Evolutionary conservation across 2,113 vertebrate genomes (phyloP).

Genomic region (Myotis brandtii): DNA sequence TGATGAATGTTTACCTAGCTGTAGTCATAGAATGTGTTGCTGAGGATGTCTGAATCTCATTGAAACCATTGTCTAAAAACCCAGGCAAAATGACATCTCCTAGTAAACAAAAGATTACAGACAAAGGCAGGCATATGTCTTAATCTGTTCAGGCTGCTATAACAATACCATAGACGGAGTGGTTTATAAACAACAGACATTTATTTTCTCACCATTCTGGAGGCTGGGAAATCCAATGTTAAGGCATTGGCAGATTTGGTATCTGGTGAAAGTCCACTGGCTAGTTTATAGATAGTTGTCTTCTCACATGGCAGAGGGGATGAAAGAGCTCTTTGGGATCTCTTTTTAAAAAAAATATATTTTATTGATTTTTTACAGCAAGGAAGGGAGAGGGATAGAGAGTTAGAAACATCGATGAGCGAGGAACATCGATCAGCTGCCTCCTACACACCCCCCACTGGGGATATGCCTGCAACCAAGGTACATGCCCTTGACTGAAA

Average conservation of each 20-base stretch:
- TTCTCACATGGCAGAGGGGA: background rate
- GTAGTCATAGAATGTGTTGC: background rate
- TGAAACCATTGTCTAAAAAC: background rate
- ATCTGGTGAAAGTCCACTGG: background rate
- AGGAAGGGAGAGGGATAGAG: too few relatives aligned
- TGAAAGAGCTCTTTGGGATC: background rate
- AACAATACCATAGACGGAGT: background rate
- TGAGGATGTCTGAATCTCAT: background rate
- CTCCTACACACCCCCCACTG: too few relatives aligned
- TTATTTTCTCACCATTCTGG: background rate
- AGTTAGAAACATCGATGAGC: too few relatives aligned
- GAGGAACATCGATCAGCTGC: too few relatives aligned
- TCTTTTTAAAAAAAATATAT: too few relatives aligned
- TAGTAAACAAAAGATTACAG: constrained; percentile 20
- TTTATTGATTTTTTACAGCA: too few relatives aligned
- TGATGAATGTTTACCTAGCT: background rate
- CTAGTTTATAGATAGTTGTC: background rate
- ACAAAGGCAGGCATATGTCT: background rate
- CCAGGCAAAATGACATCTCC: background rate
- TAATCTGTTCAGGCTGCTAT: background rate
- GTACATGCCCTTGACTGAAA: too few relatives aligned
- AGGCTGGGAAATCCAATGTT: background rate
- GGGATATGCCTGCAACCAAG: too few relatives aligned
- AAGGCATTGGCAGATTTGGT: background rate
- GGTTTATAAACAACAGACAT: background rate